Evolutionary conservation across 2,797 vertebrate species (phyloP), one percentile per base, ranked within the genome.

Genomic region (Lutjanus argentimaculatus): DNA sequence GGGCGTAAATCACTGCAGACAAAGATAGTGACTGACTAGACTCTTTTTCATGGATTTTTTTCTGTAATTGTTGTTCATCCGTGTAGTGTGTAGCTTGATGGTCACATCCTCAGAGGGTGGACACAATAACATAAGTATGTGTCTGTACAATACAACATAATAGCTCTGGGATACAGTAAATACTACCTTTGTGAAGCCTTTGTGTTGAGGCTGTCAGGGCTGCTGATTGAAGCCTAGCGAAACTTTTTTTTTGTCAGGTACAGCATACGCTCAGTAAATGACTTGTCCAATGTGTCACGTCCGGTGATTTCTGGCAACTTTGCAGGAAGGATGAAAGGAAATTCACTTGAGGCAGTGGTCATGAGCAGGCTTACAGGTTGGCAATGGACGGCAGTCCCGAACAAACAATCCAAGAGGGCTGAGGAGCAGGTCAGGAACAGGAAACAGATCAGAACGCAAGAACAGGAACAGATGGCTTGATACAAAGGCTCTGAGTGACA

Each of bases 51-150:
- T 22, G 8, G n/a, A 21, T 61, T 72, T 51, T 17, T 36, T 75
- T 55, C 61, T 3, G 7, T 77, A 72, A 42, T 40, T 80, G 53
- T 19, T 80, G 59, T 68, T 83, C 2, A 53, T 72, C 55, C 22
- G 19, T 79, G 53, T 74, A 22, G 25, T 16, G 57, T 78, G 40
- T 42, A 77, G 68, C 49, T 45, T 67, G 67, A 61, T 16, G 21
- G 43, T 69, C 63, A 65, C 8, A 40, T 53, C 15, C 36, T 36
- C 30, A 36, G 5, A 36, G 30, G 30, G 30, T 36, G 30, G 30
- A n/a, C 17, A 59, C 13, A 66, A 19, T 51, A 25, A 48, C 12
- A 55, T 52, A 7, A 63, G n/a, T 25, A 49, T 6, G 2, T 63
- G 49, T 17, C 3, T 7, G 51, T n/a, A 46, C 21, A 40, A 14